Base-by-base conservation (phyloP, 2,888 invertebrate species). In the Hedychridium roseum region DNA sequence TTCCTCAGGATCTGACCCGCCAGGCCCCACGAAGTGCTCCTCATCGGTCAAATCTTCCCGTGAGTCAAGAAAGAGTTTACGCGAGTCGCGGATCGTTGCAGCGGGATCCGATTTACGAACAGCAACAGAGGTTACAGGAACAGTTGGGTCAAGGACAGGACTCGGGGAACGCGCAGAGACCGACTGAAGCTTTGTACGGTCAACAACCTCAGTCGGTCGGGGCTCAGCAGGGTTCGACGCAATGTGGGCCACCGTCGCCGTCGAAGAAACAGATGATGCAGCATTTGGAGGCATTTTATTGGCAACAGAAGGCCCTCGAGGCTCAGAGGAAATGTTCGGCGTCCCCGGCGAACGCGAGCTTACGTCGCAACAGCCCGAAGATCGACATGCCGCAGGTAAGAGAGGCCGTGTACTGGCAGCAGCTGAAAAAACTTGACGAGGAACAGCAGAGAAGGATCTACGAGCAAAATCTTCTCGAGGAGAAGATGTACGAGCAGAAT, bases 381-480 rank as follows among this genome's bases (percentile, higher is more conserved):
- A 66, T 65, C 18, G 68, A 69, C 11, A 44, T 63, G 2, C 72
- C 76, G 1, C 69, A 74, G 39, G 66, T 74, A 12, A 62, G 74
- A 4, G 88, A 88, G 70, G 87, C 85, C 0, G 87, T 85, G 63
- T 88, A 87, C 57, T 88, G 88, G 88, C 85, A 87, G 60, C 86
- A 86, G 68, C 74, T 88, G 43, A 86, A 85, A 68, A 87, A 86
- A 65, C 80, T 85, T 35, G 83, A 84, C 70, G 86, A 87, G 75
- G 87, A 88, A 62, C 76, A 75, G 31, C 76, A 76, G 43, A 54
- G 69, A 5, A 56, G 64, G 16, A 72, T 76, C 16, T 76, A 70
- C 50, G 68, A 75, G 40, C 67, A 70, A 14, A 71, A 74, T 48
- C 36, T 38, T n/a, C n/a, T n/a, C n/a, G n/a, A n/a, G n/a, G n/a